Conservation (phyloP, 2,888 invertebrate species). For the Quadroppia sp. region DNA sequence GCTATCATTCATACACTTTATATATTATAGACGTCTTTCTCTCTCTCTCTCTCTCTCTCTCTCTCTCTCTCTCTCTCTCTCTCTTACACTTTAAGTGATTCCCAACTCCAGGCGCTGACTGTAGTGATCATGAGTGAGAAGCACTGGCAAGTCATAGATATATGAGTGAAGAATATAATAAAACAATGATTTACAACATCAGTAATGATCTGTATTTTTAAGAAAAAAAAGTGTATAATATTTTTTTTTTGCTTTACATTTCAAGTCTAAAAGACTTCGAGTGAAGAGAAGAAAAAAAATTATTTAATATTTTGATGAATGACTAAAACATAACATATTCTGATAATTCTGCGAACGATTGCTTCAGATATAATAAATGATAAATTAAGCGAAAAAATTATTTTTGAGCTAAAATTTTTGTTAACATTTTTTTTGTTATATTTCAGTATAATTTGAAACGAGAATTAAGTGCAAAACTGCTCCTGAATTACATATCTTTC, state of each 20-base stretch:
- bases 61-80: too few relatives aligned
- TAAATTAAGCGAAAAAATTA: not conserved
- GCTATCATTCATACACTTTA: not conserved
- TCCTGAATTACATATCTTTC: not conserved
- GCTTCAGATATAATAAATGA: not conserved
- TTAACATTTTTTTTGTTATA: too few relatives aligned
- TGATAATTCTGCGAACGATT: not conserved
- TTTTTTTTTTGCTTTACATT: too few relatives aligned
- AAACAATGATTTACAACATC: slow-evolving; percentile 16
- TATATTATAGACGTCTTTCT: too few relatives aligned
- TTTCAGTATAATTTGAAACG: too few relatives aligned
- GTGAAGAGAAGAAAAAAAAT: not conserved
- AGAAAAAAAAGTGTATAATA: too few relatives aligned
- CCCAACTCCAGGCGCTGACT: too few relatives aligned
- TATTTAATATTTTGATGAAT: not conserved
- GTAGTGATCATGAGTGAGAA: not conserved
- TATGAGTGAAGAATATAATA: not conserved
- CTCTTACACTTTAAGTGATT: too few relatives aligned
- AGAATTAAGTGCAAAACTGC: not conserved
- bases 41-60: too few relatives aligned
- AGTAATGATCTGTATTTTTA: slow-evolving; percentile 15
- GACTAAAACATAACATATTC: not conserved
- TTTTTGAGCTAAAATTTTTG: not conserved
- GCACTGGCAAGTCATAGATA: not conserved
- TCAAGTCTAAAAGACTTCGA: too few relatives aligned